Evolutionary conservation across 2,797 vertebrate species (phyloP).

Genomic region (Passerculus sandwichensis): DNA sequence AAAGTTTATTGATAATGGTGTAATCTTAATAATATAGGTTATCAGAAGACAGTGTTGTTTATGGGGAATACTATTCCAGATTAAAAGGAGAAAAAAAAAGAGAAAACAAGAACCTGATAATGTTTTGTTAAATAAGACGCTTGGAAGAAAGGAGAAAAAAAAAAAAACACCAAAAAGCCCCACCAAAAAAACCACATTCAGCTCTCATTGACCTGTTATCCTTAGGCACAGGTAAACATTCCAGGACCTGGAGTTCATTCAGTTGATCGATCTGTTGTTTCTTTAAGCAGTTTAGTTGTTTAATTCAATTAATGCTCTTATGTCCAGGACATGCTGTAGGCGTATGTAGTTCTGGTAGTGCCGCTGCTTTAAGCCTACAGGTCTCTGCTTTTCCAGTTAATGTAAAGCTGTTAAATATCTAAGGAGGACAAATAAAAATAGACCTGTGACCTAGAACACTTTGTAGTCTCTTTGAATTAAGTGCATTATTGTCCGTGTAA

Average conservation of each 20-base stretch:
- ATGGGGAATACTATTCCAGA: not conserved
- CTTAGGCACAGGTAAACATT: not conserved
- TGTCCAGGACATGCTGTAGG: not conserved
- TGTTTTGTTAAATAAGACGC: not conserved
- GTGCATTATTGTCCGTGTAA: conserved; percentile 56
- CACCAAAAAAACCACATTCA: not conserved
- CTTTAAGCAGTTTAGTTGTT: conserved; percentile 31
- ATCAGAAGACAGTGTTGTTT: not conserved
- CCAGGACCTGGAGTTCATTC: not conserved
- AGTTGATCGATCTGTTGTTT: conserved; percentile 39
- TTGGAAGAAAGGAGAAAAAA: not conserved
- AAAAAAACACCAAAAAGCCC: not conserved
- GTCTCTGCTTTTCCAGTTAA: conserved; percentile 43
- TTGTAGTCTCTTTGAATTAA: conserved; percentile 67
- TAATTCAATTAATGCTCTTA: not conserved
- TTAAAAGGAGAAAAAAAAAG: fast-evolving
- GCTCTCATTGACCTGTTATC: not conserved
- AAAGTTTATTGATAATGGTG: not conserved
- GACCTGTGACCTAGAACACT: conserved; percentile 76
- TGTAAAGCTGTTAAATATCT: conserved; percentile 63
- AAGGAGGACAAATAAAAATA: conserved; percentile 76
- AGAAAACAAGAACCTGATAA: not conserved
- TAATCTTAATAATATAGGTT: not conserved
- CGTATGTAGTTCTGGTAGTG: not conserved
- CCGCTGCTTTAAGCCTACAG: not conserved